Conservation (phyloP, 2,113 vertebrate species). For the Urocynchramus pylzowi region DNA sequence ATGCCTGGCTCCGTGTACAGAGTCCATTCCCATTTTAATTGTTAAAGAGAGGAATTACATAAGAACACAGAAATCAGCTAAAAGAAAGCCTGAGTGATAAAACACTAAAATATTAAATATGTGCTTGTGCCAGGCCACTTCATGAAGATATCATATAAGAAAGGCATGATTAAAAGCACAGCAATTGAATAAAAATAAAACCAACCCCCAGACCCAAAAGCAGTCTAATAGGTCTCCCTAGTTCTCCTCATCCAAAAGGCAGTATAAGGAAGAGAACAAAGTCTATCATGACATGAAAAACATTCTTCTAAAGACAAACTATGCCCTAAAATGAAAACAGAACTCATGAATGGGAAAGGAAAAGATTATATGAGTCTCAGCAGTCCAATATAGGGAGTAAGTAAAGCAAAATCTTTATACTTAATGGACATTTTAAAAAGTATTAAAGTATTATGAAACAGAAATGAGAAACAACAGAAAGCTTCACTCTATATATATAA, state of each 20-base stretch:
- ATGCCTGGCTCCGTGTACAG: neutral
- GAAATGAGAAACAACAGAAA: conserved; percentile 10
- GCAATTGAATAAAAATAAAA: neutral
- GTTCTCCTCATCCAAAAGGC: neutral
- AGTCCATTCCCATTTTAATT: neutral
- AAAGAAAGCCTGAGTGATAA: neutral
- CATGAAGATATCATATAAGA: neutral
- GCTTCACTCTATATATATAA: neutral
- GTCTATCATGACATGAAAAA: neutral
- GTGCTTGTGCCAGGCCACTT: neutral
- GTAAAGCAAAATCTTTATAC: neutral
- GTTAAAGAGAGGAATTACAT: neutral
- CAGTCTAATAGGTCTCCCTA: neutral
- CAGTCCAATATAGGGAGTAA: neutral
- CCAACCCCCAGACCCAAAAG: neutral
- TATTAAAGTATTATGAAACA: neutral
- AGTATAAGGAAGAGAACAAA: neutral
- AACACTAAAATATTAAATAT: neutral
- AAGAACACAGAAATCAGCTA: neutral
- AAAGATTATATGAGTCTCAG: neutral
- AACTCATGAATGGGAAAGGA: neutral
- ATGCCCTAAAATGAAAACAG: neutral
- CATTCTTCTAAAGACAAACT: neutral
- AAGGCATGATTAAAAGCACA: neutral
- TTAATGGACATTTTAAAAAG: neutral